Evolutionary conservation across 2,888 invertebrate species (phyloP).

Genomic region (Drosophila greeni): DNA sequence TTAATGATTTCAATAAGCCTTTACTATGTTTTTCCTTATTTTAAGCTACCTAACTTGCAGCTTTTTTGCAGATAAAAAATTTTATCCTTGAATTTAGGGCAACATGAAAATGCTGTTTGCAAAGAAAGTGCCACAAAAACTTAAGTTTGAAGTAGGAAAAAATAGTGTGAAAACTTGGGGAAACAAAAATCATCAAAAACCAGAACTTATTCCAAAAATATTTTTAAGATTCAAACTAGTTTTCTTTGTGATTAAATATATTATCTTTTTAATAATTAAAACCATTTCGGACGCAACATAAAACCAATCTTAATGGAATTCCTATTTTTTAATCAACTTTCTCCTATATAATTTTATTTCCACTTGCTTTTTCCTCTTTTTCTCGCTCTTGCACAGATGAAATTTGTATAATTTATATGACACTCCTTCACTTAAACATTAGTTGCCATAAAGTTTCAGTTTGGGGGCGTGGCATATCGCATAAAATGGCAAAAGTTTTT

Average conservation of each 20-base stretch:
- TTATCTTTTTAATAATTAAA: not conserved
- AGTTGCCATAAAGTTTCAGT: constrained; percentile 15
- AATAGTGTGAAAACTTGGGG: not conserved
- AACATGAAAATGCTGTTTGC: constrained; percentile 19
- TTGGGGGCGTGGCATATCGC: constrained; percentile 26
- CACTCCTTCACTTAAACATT: not conserved
- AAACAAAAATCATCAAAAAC: not conserved
- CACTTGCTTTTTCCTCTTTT: not conserved
- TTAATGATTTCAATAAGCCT: rapidly evolving
- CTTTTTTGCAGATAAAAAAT: no score
- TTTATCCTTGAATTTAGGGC: not conserved
- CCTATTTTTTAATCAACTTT: not conserved
- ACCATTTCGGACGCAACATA: not conserved
- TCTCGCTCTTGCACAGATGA: not conserved
- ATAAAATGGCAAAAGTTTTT: constrained; percentile 29
- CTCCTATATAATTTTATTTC: not conserved
- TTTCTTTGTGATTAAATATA: not conserved
- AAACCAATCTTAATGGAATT: not conserved
- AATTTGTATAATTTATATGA: not conserved
- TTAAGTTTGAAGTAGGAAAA: not conserved
- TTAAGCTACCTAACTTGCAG: no score
- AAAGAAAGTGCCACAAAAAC: not conserved
- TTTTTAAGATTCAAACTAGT: not conserved
- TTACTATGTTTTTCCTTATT: not conserved
- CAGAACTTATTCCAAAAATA: no score